Percentiles rank a stretch among this genome's conserved stretches.
Conservation (phyloP, 2,797 vertebrate species). For the Anguilla anguilla region DNA sequence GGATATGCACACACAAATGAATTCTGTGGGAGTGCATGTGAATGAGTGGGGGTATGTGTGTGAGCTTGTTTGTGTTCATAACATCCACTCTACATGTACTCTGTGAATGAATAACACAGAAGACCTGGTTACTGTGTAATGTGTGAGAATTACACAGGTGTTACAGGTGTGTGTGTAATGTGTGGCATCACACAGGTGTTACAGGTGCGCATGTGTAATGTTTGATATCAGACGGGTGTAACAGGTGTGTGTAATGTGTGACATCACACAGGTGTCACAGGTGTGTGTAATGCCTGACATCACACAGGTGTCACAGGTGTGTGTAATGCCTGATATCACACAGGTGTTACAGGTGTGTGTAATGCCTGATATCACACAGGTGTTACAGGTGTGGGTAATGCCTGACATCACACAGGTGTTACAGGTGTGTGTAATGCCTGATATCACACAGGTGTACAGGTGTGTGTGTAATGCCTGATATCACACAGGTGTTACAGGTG, state of each 20-base stretch:
- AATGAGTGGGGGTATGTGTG: background rate
- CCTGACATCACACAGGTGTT: background rate
- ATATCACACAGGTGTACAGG: background rate
- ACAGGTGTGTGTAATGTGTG: background rate
- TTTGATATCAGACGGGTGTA: background rate
- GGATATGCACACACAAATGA: too few species aligned
- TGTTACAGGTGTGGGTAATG: background rate
- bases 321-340: background rate
- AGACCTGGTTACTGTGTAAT: background rate
- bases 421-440: background rate
- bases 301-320: background rate
- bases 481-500: background rate
- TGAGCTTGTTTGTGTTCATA: background rate
- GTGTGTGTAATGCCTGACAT: background rate
- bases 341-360: background rate
- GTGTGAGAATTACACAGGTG: background rate
- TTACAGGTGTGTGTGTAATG: background rate
- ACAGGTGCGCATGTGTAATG: background rate
- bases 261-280: background rate
- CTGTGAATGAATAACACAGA: background rate
- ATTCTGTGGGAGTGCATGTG: too few species aligned
- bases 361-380: background rate
- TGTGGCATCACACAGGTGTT: background rate
- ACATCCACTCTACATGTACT: too few species aligned
- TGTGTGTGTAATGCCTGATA: background rate